phyloP scores from a whole-genome alignment of 1,140 invertebrate species.

The Philopotamus ludificatus region DNA sequence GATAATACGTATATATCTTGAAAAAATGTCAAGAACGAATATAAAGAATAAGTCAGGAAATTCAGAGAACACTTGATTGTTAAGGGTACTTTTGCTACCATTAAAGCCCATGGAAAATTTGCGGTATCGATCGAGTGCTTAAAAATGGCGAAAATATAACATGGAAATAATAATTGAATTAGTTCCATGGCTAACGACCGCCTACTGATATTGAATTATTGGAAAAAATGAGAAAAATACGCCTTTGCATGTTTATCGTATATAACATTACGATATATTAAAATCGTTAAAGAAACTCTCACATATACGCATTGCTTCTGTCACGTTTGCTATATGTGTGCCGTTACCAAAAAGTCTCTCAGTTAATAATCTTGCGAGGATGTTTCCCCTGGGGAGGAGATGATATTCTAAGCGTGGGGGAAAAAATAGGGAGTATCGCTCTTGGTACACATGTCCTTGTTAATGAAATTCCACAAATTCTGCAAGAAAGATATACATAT shows the following conservation, averaged over 20 bases:
- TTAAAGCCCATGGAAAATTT: neutral
- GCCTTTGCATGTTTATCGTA: neutral
- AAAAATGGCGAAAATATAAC: too few relatives aligned
- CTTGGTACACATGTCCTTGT: slow-evolving; percentile 11
- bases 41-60: slow-evolving; percentile 11
- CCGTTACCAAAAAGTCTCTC: neutral
- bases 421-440: slow-evolving; percentile 13
- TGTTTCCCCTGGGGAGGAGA: slow-evolving; percentile 2
- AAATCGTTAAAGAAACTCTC: neutral
- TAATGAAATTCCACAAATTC: slow-evolving; percentile 24
- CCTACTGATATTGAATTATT: too few relatives aligned
- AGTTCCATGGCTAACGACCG: too few relatives aligned
- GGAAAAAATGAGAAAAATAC: neutral
- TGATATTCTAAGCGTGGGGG: slow-evolving; percentile 4
- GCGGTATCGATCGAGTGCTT: too few relatives aligned
- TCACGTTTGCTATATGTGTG: neutral
- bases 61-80: neutral
- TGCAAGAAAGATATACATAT: slow-evolving; percentile 7
- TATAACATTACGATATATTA: neutral
- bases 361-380: slow-evolving; percentile 18
- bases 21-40: slow-evolving; percentile 16
- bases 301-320: neutral
- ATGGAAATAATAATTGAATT: too few relatives aligned
- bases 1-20: neutral
- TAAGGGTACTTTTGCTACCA: neutral